Base-by-base conservation (phyloP, 2,797 vertebrate genomes). In the Sphenodon punctatus region DNA sequence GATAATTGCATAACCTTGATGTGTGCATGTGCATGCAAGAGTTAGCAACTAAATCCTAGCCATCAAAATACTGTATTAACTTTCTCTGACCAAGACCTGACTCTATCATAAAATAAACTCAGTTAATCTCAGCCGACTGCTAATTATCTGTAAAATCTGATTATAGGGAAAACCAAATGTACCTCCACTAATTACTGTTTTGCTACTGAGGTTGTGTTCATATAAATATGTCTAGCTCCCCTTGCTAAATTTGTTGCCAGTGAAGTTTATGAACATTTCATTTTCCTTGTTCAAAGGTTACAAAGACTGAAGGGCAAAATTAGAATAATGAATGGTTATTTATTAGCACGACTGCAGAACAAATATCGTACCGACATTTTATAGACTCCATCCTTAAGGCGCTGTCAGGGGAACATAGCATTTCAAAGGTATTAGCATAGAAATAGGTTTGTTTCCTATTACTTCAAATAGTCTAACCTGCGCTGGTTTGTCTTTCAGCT, bases 111-210 rank as follows among this genome's bases (percentile, higher is more conserved):
- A 87, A 92, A 93, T 90, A 91, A 95, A 87, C 90, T 90, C 88
- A 94, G 95, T 95, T 95, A 94, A 89, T 95, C 92, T 93, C 92
- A 86, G 81, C 91, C 93, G 91, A 89, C 90, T 88, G 92, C 86
- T 94, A 94, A 95, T 96, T 95, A 95, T 93, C 93, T 95, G 90
- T 77, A 94, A 92, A 95, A 93, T 93, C 92, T 94, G 93, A 95
- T 96, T 94, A 95, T 91, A 92, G 80, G 69, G 91, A 94, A 95
- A 95, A 93, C 89, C 86, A 91, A 94, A 95, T 95, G 94, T 92
- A 85, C 90, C 87, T 91, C 53, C 72, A 82, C 76, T 86, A 93
- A 95, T 95, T 93, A 90, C 60, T 83, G 82, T 92, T 94, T 94
- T 42, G 32, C 49, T 93, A 89, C 87, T 88, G 88, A 84, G 60